Conservation (phyloP, 2,888 invertebrate genomes). For the Imbricaverruca yamaguchii region DNA sequence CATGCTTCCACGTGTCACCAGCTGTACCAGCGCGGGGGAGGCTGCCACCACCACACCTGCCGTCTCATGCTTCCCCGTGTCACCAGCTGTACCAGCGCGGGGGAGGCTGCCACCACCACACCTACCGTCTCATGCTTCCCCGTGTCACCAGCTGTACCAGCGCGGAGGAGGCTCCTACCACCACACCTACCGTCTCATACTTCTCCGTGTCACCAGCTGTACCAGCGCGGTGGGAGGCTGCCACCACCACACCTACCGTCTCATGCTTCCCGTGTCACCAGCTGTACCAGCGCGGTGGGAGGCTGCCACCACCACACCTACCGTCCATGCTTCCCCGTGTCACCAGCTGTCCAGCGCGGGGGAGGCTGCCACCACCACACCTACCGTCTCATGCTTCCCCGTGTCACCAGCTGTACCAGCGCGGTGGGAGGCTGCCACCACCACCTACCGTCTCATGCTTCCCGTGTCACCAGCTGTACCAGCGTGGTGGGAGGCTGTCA, state of each 20-base stretch:
- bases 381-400: conserved; percentile 66
- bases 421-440: background rate
- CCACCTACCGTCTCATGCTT: no score
- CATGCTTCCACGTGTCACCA: no score
- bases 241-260: conserved; percentile 62
- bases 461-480: no score
- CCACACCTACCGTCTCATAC: no score
- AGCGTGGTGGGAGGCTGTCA: no score
- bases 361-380: conserved; percentile 66
- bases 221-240: conserved; percentile 49
- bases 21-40: no score
- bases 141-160: background rate
- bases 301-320: conserved; percentile 52
- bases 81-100: conserved; percentile 11
- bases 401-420: background rate
- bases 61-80: background rate
- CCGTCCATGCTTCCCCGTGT: background rate
- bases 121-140: conserved; percentile 59
- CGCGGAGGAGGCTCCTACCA: conserved; percentile 45
- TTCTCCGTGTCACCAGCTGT: background rate
- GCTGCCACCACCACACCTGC: no score
- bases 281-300: conserved; percentile 38
- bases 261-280: conserved; percentile 47
- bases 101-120: conserved; percentile 62
- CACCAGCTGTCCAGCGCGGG: conserved; percentile 11